phyloP scores from a whole-genome alignment of 2,888 invertebrate species.

The Bruchidius siliquastri region DNA sequence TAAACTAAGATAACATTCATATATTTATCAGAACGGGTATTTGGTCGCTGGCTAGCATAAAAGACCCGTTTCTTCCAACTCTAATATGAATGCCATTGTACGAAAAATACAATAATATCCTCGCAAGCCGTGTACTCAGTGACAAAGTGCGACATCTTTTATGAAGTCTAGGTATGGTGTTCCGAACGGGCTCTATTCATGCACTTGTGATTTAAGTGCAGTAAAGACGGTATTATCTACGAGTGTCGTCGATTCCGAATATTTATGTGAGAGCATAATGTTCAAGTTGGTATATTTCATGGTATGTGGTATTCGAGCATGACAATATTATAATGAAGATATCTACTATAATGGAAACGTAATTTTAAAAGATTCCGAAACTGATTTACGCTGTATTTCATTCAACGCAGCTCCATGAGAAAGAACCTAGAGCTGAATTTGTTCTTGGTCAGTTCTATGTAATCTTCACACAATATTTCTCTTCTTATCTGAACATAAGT shows the following conservation, averaged over 20 bases:
- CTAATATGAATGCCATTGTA: neutral
- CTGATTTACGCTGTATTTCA: too few species aligned
- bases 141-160: neutral
- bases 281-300: neutral
- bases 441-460: too few species aligned
- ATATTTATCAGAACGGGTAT: too few species aligned
- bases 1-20: too few species aligned
- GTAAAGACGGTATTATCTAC: neutral
- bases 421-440: too few species aligned
- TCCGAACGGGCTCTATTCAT: neutral
- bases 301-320: neutral
- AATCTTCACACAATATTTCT: too few species aligned
- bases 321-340: neutral
- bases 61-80: neutral
- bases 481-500: too few species aligned
- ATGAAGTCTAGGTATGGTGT: neutral
- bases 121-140: neutral
- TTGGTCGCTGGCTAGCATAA: neutral
- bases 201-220: neutral
- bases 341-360: neutral
- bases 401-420: too few species aligned
- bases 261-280: neutral
- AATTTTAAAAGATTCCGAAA: neutral
- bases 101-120: neutral
- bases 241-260: neutral